These are phyloP conservation scores for Phalacrocorax aristotelis DNA, from an alignment of 2,113 vertebrate genomes.

Conservation along the genomic window DNA sequence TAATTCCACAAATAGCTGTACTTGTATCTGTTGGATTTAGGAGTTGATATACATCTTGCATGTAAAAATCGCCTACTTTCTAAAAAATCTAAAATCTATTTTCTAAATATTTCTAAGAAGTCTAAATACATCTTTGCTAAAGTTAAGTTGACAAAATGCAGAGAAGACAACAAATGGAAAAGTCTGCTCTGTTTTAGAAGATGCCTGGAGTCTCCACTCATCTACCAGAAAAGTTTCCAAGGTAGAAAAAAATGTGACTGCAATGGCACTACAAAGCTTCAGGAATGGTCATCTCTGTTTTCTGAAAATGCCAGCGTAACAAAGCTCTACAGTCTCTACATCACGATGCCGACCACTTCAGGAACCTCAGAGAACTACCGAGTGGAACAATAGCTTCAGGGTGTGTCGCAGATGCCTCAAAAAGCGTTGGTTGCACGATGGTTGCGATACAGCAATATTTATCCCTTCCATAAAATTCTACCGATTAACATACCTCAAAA, in stretches of 20 bases:
- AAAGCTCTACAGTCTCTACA: neutral
- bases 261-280: neutral
- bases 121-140: neutral
- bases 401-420: neutral
- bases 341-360: rapidly evolving
- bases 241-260: neutral
- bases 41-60: rapidly evolving
- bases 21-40: neutral
- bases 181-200: neutral
- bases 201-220: neutral
- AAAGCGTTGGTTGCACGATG: neutral
- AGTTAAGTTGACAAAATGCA: neutral
- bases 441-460: neutral
- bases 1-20: neutral
- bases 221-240: neutral
- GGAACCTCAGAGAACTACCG: neutral
- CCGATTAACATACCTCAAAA: neutral
- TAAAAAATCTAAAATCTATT: neutral
- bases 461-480: neutral
- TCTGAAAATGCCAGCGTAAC: neutral
- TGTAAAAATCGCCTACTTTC: neutral
- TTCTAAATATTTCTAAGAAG: too few relatives aligned
- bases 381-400: neutral
- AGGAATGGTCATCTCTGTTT: neutral
- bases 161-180: neutral